Conservation (phyloP, 2,113 vertebrate species). For the Globicephala melas region DNA sequence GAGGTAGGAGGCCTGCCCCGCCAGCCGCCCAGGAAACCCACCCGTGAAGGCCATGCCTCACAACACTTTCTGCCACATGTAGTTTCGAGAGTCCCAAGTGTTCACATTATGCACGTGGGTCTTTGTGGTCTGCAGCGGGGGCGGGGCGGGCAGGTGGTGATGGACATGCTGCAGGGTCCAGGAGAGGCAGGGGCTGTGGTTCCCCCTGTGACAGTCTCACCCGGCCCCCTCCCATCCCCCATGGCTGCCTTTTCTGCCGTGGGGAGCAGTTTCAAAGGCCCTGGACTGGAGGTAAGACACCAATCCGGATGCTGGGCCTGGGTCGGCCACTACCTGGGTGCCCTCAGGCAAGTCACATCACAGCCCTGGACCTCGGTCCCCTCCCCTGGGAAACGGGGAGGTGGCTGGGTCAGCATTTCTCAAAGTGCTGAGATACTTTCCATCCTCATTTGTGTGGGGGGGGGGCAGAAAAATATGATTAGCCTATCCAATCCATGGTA, state of each 20-base stretch:
- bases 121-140: neutral
- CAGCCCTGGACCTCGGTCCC: neutral
- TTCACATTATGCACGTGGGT: fast-evolving
- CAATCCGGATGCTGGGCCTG: neutral
- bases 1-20: slow-evolving; percentile 80
- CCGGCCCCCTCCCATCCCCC: neutral
- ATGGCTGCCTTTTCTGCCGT: neutral
- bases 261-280: neutral
- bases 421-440: neutral
- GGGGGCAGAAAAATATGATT: neutral
- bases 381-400: neutral
- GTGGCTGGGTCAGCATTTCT: neutral
- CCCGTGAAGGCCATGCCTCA: fast-evolving
- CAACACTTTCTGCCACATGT: neutral
- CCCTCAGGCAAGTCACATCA: neutral
- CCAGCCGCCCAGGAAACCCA: fast-evolving
- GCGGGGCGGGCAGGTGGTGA: no score
- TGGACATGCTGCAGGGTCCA: neutral
- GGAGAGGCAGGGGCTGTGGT: neutral
- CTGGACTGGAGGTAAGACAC: neutral
- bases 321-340: no score
- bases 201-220: neutral
- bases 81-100: no score
- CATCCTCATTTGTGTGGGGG: no score
- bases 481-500: no score